A percentile compares a stretch with the other conserved stretches of the same genome.
These are phyloP conservation scores for Rhabdomys pumilio DNA, from an alignment of 2,797 vertebrate species.

Conservation along the genomic window DNA sequence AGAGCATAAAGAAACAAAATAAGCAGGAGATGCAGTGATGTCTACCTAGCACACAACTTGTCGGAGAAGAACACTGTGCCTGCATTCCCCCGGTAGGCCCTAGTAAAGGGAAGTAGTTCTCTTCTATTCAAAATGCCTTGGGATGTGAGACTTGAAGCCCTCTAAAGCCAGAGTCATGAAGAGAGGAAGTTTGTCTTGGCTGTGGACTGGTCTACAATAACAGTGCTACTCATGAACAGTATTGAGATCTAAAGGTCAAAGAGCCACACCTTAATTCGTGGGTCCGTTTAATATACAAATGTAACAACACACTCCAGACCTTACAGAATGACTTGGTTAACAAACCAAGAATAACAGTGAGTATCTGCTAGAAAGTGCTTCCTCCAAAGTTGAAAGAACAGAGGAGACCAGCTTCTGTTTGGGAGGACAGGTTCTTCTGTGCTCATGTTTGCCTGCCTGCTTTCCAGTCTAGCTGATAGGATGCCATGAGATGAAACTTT, in stretches of 20 bases:
- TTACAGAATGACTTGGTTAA: not conserved
- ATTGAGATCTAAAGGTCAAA: constrained; percentile 40
- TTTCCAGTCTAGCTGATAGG: not conserved
- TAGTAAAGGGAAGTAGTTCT: not conserved
- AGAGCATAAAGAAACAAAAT: not conserved
- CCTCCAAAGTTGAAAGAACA: not conserved
- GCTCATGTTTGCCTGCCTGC: not conserved
- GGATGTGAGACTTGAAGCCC: not conserved
- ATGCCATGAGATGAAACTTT: not conserved
- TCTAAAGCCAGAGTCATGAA: not conserved
- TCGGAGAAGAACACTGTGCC: not conserved
- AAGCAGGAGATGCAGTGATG: not conserved
- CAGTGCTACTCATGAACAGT: not conserved
- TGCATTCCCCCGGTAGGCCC: not conserved
- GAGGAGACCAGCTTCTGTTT: constrained; percentile 45
- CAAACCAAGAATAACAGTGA: constrained; percentile 51
- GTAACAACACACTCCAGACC: not conserved
- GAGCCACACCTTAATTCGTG: constrained; percentile 59
- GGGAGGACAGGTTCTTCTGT: not conserved
- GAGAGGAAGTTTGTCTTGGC: constrained; percentile 68
- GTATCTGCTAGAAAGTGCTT: constrained; percentile 59
- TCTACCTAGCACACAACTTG: not conserved
- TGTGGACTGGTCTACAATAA: not conserved
- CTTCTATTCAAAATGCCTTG: not conserved
- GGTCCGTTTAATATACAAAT: not conserved